Evolutionary conservation across 30 jellyfish, hydroid and myxozoan genomes (phyloP), one percentile per base, ranked within the genome.

Genomic region (Aurelia sp.): DNA sequence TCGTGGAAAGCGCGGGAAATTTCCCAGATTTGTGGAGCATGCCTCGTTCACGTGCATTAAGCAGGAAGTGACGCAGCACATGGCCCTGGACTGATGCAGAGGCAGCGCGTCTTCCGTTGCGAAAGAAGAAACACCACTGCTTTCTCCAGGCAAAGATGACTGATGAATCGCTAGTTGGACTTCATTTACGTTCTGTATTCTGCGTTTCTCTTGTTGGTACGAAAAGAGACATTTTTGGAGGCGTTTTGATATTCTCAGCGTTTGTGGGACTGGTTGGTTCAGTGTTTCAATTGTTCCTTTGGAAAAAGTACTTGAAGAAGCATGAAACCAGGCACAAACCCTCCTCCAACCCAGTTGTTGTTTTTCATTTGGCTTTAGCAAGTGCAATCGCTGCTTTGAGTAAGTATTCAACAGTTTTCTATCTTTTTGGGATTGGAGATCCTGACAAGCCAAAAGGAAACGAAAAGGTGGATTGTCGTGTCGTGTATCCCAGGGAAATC

Each of bases 301-400:
- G 97, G 97, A 52, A 70, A 24, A 21, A 81, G 8, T 69, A 67
- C 67, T 70, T 88, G 72, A 88, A 62, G 75, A 41, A 35, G 24
- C 78, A 60, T 58, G 92, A 78, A 17, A 19, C 63, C 63, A 62
- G 97, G 35, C 91, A 80, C 73, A 88, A 78, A 52, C 97, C 97
- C 8, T 88, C 97, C 11, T 88, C 97, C 21, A 78, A 88, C 53
- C 97, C 97, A 3, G 89, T 68, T 63, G 75, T 88, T 47, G 97
- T 88, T 20, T 88, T 78, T 72, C 58, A 61, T 41, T 33, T 88
- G 66, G 97, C 97, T 13, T 12, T 88, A 13, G 21, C 81, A 65
- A 88, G 77, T 33, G 65, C 80, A 19, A 65, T 88, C 3, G 59
- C 91, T 19, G 55, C 87, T 57, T 33, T 73, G 35, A 58, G 97